Percentiles rank a stretch among this genome's conserved stretches.
Evolutionary conservation across 2,797 vertebrate genomes (phyloP).

Genomic region (Sternarchorhynchus goeldii): DNA sequence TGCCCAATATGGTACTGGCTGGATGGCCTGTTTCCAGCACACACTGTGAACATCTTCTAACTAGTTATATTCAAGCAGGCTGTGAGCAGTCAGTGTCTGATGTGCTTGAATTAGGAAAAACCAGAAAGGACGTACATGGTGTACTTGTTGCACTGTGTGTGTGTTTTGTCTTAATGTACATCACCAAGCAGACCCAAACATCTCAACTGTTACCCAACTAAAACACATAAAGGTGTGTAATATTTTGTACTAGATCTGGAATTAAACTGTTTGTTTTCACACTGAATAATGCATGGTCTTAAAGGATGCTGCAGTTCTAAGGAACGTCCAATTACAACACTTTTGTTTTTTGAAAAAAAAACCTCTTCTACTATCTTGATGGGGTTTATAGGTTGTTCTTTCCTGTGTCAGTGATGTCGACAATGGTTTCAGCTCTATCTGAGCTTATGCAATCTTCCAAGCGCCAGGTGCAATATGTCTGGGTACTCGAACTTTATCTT

Average conservation of each 20-base stretch:
- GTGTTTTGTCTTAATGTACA: no score
- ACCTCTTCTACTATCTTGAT: background rate
- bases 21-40: background rate
- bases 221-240: no score
- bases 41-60: background rate
- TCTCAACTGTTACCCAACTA: no score
- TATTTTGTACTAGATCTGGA: no score
- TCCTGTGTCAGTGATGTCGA: constrained; percentile 6
- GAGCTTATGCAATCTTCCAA: background rate
- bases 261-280: constrained; percentile 15
- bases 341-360: background rate
- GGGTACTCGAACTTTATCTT: constrained; percentile 1
- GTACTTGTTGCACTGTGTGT: background rate
- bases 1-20: no score
- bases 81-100: background rate
- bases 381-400: constrained; percentile 5
- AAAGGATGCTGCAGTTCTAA: background rate
- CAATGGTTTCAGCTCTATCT: background rate
- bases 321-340: constrained; percentile 13
- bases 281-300: constrained; percentile 12
- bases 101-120: background rate
- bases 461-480: no score
- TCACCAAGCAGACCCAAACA: no score
- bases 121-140: background rate
- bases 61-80: background rate